Evolutionary conservation across 2,888 invertebrate species (phyloP).

Genomic region (Marasmarcha lunaedactyla): DNA sequence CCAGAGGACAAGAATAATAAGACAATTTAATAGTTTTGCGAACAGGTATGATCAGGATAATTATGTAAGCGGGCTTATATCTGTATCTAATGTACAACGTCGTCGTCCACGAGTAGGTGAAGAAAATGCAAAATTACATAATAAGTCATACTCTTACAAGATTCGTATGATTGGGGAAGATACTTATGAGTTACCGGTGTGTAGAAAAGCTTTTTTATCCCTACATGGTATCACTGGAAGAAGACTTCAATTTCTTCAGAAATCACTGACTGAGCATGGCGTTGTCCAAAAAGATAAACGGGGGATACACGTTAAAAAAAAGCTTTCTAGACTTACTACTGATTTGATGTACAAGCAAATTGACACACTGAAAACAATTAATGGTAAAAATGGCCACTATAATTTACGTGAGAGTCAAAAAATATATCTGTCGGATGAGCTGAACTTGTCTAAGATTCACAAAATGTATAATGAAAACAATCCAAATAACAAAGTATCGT

Average conservation of each 20-base stretch:
- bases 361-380: too few species aligned
- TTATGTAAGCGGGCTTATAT: not conserved
- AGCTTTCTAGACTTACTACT: not conserved
- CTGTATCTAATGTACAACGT: not conserved
- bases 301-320: not conserved
- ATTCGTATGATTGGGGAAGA: not conserved
- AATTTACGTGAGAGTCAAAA: too few species aligned
- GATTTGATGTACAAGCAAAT: not conserved
- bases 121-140: too few species aligned
- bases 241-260: too few species aligned
- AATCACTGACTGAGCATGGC: not conserved
- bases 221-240: not conserved
- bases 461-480: not conserved
- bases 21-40: too few species aligned
- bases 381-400: too few species aligned
- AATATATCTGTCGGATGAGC: not conserved
- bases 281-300: not conserved
- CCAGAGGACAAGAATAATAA: too few species aligned
- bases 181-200: not conserved
- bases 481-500: not conserved
- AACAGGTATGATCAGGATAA: too few species aligned
- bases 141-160: not conserved
- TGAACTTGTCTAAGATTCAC: slow-evolving; percentile 6
- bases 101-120: not conserved
- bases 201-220: not conserved